Percentiles rank a stretch among this genome's conserved stretches.
Conservation (phyloP, 2,797 vertebrate species). For the Crenuchus spilurus region DNA sequence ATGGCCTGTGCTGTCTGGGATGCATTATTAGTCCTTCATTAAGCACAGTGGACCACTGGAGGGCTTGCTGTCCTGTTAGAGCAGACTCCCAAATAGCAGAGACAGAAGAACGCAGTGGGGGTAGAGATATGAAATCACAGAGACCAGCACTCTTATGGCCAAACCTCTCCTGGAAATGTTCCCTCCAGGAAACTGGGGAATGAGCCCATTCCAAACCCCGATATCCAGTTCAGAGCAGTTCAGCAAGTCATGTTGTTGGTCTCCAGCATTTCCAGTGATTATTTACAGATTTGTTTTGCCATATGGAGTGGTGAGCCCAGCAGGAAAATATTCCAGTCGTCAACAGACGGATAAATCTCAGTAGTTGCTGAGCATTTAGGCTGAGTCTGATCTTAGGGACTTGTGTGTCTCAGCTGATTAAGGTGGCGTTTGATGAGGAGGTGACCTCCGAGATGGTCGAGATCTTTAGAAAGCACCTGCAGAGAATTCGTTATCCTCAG, state of each 20-base stretch:
- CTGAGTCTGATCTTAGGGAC: conserved; percentile 14
- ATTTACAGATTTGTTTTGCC: conserved; percentile 44
- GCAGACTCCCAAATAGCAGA: conserved; percentile 12
- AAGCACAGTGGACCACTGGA: conserved; percentile 38
- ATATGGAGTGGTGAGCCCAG: neutral
- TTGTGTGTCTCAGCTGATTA: conserved; percentile 83
- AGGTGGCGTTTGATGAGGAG: conserved; percentile 98
- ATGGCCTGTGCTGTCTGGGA: conserved; percentile 38
- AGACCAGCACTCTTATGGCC: neutral
- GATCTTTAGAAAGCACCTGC: conserved; percentile 95
- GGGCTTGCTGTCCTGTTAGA: conserved; percentile 27
- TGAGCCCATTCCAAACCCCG: conserved; percentile 21
- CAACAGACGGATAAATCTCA: conserved; percentile 22
- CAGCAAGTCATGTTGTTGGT: conserved; percentile 26
- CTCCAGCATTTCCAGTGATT: conserved; percentile 32
- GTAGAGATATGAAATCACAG: conserved; percentile 26
- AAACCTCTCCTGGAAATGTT: conserved; percentile 36
- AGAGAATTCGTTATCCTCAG: conserved; percentile 95
- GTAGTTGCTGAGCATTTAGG: neutral
- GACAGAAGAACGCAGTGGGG: conserved; percentile 10
- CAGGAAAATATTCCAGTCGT: conserved; percentile 19
- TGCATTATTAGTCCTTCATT: conserved; percentile 54
- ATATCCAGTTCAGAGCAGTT: conserved; percentile 39
- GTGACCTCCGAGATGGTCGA: conserved; percentile 96
- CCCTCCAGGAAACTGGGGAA: conserved; percentile 24